Conservation (phyloP, 2,888 invertebrate genomes). For the Argynnis bischoffii region DNA sequence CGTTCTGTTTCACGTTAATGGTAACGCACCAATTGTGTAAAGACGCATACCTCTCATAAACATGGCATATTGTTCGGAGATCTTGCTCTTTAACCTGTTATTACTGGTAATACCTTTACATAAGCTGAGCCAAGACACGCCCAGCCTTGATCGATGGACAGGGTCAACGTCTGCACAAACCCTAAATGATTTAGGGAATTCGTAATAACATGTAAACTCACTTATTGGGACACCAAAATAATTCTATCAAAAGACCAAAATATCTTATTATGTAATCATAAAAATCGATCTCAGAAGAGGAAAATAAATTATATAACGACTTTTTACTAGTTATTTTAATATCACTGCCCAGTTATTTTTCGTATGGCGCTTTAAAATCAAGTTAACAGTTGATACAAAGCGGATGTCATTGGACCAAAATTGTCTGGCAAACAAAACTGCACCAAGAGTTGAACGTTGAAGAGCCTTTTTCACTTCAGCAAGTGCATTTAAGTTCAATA, state of each 20-base stretch:
- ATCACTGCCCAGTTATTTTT: constrained; percentile 47
- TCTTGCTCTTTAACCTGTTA: constrained; percentile 51
- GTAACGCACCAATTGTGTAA: constrained; percentile 19
- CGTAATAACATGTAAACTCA: constrained; percentile 34
- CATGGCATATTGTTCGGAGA: constrained; percentile 45
- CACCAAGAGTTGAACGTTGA: constrained; percentile 44
- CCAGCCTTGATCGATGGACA: constrained; percentile 56
- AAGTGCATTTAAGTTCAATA: constrained; percentile 39
- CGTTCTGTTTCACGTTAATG: constrained; percentile 29
- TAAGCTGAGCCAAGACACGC: constrained; percentile 51
- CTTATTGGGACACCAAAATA: not conserved
- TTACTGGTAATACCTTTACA: constrained; percentile 54
- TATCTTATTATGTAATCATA: no score
- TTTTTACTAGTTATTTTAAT: constrained; percentile 16
- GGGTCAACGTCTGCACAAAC: constrained; percentile 47
- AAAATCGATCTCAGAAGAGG: no score
- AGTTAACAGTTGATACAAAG: constrained; percentile 52
- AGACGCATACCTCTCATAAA: constrained; percentile 47
- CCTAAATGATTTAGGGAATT: constrained; percentile 45
- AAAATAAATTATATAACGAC: no score
- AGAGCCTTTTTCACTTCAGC: constrained; percentile 48
- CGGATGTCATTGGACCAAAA: constrained; percentile 53
- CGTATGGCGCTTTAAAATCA: constrained; percentile 54
- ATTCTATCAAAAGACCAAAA: no score
- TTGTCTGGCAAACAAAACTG: constrained; percentile 43